Evolutionary conservation across 2,888 invertebrate species (phyloP).

Genomic region (Agrochola circellaris): DNA sequence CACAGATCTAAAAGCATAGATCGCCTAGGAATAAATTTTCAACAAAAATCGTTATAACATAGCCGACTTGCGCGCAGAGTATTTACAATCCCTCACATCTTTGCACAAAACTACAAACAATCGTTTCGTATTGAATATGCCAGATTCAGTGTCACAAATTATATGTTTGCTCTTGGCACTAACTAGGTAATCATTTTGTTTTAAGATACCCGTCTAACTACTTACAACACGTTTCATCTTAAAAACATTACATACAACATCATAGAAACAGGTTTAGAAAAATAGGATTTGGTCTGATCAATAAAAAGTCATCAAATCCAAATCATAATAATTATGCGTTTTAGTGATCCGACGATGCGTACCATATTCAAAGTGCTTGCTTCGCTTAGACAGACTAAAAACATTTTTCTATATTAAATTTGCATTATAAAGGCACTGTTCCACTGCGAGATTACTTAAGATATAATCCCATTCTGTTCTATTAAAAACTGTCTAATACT

Average conservation of each 20-base stretch:
- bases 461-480: not conserved
- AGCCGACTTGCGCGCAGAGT: not conserved
- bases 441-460: not conserved
- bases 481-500: not conserved
- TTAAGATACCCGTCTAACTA: not conserved
- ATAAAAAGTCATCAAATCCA: not conserved
- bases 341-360: conserved; percentile 7
- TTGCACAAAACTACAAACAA: conserved; percentile 19
- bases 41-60: not conserved
- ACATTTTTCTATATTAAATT: not conserved
- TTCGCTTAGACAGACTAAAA: not conserved
- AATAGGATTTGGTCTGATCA: not conserved
- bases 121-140: conserved; percentile 11
- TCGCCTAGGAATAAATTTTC: not conserved
- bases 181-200: not conserved
- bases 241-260: no score
- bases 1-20: not conserved
- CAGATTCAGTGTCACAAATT: conserved; percentile 14
- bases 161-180: conserved; percentile 6
- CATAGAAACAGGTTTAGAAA: conserved; percentile 1
- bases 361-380: conserved; percentile 23
- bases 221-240: conserved; percentile 8
- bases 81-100: not conserved
- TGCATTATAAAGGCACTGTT: not conserved
- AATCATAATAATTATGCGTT: not conserved